phyloP scores from a whole-genome alignment of 2,797 vertebrate species.

The Chaunax sp. region DNA sequence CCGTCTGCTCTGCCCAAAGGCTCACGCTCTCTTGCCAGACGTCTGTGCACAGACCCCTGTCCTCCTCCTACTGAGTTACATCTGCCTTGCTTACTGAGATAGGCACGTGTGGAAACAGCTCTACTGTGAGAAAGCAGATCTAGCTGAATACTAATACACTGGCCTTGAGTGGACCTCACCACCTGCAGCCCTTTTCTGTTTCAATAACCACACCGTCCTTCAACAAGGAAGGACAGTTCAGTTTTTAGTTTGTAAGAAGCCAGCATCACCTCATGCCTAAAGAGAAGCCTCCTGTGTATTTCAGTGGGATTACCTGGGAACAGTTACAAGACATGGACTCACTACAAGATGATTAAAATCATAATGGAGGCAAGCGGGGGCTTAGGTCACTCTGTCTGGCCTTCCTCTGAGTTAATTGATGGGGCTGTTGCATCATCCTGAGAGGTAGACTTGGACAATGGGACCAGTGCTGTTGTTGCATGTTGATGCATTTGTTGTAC shows the following conservation, averaged over 20 bases:
- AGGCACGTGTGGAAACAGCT: conserved; percentile 36
- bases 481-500: too few species aligned
- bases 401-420: conserved; percentile 65
- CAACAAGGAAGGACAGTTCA: conserved; percentile 18
- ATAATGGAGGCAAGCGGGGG: conserved; percentile 49
- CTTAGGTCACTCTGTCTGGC: conserved; percentile 56
- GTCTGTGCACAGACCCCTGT: conserved; percentile 53
- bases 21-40: conserved; percentile 57
- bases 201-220: too few species aligned
- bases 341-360: conserved; percentile 73
- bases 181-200: conserved; percentile 54
- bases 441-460: conserved; percentile 34
- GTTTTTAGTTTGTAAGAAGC: conserved; percentile 21
- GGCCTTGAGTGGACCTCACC: conserved; percentile 51
- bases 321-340: conserved; percentile 62
- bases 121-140: conserved; percentile 28
- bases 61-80: conserved; percentile 59
- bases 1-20: conserved; percentile 28
- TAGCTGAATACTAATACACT: conserved; percentile 59
- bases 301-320: conserved; percentile 47
- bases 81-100: conserved; percentile 60
- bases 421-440: conserved; percentile 34
- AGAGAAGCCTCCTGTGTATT: conserved; percentile 37
- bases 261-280: conserved; percentile 40
- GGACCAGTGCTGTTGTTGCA: too few species aligned